Conservation (phyloP, 1,140 invertebrate genomes). For the Grapholita molesta region DNA sequence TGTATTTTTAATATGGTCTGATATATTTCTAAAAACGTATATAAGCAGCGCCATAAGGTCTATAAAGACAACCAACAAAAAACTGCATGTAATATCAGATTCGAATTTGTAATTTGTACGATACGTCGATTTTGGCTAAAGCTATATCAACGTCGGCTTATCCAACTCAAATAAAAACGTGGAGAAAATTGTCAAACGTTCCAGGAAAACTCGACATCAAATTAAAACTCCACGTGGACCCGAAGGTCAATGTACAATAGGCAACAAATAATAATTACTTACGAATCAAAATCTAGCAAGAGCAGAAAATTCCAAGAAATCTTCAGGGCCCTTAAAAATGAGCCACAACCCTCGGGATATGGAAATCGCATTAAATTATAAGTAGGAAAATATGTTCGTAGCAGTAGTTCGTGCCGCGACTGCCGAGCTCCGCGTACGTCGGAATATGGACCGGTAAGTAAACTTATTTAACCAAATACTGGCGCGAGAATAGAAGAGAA, state of each 20-base stretch:
- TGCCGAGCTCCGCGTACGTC: background rate
- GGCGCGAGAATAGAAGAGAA: background rate
- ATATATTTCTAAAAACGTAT: no score
- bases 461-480: background rate
- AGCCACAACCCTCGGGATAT: background rate
- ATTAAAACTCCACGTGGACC: background rate
- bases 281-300: background rate
- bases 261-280: no score
- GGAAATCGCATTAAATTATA: slow-evolving; percentile 14
- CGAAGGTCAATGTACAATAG: background rate
- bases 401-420: background rate
- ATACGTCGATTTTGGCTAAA: no score
- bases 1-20: no score
- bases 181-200: no score
- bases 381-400: slow-evolving; percentile 14
- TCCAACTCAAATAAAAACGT: no score
- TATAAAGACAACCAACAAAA: no score
- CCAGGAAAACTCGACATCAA: background rate
- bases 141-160: no score
- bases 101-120: no score
- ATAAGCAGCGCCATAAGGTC: no score
- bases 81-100: no score
- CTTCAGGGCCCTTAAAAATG: background rate
- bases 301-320: background rate
- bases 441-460: background rate